These are phyloP conservation scores for Castor canadensis DNA, from an alignment of 2,113 vertebrate genomes.

Conservation along the genomic window DNA sequence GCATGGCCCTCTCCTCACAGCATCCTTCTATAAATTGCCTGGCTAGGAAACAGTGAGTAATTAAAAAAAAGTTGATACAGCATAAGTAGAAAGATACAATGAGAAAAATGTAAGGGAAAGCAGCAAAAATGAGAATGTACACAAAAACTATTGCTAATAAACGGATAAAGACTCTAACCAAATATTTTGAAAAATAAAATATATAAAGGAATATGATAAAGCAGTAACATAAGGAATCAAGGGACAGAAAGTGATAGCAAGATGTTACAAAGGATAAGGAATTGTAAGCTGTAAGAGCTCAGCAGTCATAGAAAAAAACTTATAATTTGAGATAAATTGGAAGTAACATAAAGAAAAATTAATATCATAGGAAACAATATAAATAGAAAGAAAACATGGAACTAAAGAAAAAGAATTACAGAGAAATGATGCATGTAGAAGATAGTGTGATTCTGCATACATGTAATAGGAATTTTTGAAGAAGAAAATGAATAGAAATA, in stretches of 20 bases:
- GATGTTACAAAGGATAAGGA: not conserved
- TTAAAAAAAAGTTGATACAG: not conserved
- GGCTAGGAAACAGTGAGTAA: not conserved
- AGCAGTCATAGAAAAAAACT: not conserved
- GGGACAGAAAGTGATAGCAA: not conserved
- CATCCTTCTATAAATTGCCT: not conserved
- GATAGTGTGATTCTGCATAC: not conserved
- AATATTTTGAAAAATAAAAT: not conserved
- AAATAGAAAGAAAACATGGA: not conserved
- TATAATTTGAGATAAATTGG: not conserved
- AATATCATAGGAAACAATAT: not conserved
- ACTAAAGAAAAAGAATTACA: not conserved
- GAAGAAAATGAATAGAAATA: not conserved
- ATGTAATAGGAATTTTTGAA: not conserved
- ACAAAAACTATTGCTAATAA: not conserved
- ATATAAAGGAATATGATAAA: not conserved
- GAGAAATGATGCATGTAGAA: not conserved
- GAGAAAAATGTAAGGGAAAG: not conserved
- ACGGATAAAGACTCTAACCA: not conserved
- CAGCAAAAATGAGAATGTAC: not conserved
- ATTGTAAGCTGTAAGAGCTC: conserved; percentile 6
- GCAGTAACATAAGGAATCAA: not conserved
- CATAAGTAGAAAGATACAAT: not conserved
- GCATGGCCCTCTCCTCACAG: not conserved
- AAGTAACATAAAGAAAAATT: not conserved